phyloP scores from a whole-genome alignment of 2,888 invertebrate genomes.

The Diarsia dahlii region DNA sequence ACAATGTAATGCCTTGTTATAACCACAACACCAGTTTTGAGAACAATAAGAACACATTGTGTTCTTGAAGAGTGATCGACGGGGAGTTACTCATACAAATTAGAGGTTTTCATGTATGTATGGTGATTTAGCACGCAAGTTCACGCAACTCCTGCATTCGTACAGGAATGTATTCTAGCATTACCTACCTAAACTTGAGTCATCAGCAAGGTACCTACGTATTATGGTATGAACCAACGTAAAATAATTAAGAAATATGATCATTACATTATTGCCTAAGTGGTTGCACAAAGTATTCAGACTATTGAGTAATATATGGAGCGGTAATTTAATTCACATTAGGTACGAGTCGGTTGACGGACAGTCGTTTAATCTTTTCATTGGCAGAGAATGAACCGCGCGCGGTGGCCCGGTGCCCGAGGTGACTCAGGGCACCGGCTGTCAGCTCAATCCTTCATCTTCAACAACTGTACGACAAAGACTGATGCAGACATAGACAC shows the following conservation, averaged over 20 bases:
- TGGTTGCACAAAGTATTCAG: slow-evolving; percentile 47
- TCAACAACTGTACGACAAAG: slow-evolving; percentile 69
- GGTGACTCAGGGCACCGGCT: slow-evolving; percentile 74
- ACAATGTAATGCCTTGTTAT: slow-evolving; percentile 62
- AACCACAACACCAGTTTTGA: slow-evolving; percentile 56
- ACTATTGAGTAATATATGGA: slow-evolving; percentile 72
- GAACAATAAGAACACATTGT: slow-evolving; percentile 51
- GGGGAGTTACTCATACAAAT: slow-evolving; percentile 33
- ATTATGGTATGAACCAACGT: slow-evolving; percentile 5
- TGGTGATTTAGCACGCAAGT: background rate
- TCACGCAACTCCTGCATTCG: background rate
- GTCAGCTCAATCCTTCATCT: slow-evolving; percentile 71
- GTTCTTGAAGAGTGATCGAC: slow-evolving; percentile 29
- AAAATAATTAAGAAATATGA: slow-evolving; percentile 43
- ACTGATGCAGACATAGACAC: slow-evolving; percentile 69
- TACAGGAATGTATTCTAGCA: slow-evolving; percentile 7
- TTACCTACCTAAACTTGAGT: slow-evolving; percentile 5
- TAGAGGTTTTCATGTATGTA: slow-evolving; percentile 6
- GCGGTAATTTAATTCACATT: slow-evolving; percentile 85
- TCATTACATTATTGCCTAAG: slow-evolving; percentile 56
- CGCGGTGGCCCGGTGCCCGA: slow-evolving; percentile 79
- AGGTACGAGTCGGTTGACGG: slow-evolving; percentile 72
- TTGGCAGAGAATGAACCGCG: slow-evolving; percentile 76
- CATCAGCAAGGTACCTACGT: slow-evolving; percentile 18
- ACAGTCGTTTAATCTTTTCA: slow-evolving; percentile 83